Evolutionary conservation across 2,113 vertebrate genomes (phyloP).

Genomic region (Atlantisia rogersi): DNA sequence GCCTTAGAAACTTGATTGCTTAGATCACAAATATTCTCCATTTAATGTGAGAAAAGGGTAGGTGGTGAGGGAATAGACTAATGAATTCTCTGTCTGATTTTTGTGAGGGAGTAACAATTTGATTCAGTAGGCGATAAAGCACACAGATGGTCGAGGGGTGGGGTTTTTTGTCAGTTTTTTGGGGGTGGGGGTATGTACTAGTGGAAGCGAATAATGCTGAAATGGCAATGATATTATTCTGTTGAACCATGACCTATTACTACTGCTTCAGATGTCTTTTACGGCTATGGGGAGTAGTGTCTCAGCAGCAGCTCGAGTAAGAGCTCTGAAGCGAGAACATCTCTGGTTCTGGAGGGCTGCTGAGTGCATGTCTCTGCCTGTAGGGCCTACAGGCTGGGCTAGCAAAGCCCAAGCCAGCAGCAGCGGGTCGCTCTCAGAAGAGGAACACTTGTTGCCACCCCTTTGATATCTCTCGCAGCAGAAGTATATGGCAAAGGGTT

Average conservation of each 20-base stretch:
- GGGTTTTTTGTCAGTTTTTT: background rate
- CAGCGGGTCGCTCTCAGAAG: background rate
- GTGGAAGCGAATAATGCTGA: background rate
- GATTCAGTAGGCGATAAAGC: background rate
- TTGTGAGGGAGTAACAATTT: slow-evolving; percentile 32
- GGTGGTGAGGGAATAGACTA: slow-evolving; percentile 23
- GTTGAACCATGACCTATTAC: background rate
- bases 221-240: background rate
- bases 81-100: slow-evolving; percentile 19
- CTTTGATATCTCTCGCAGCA: background rate
- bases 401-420: background rate
- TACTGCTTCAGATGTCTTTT: background rate
- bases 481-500: background rate
- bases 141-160: background rate
- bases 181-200: background rate
- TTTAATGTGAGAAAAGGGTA: slow-evolving; percentile 11
- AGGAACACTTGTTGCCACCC: background rate
- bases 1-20: background rate
- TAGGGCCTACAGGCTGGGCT: background rate
- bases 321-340: background rate
- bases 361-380: background rate
- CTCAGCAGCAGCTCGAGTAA: background rate
- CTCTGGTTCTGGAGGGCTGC: background rate
- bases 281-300: background rate
- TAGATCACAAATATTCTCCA: background rate